Base-by-base conservation (phyloP, 2,113 vertebrate species). In the Raja brachyura region DNA sequence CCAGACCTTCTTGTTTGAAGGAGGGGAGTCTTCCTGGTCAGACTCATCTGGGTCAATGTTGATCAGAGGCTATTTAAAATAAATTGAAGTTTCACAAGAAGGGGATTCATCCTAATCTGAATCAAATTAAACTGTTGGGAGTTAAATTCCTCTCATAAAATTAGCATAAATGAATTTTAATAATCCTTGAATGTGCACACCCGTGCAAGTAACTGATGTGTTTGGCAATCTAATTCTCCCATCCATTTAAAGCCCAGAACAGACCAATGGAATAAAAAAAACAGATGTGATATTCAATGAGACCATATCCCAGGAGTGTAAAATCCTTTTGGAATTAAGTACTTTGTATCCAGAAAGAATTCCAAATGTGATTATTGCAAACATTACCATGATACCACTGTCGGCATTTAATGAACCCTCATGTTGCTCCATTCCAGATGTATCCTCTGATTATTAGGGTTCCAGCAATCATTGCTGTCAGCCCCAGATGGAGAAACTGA, bases 221-320 rank as follows among this genome's bases (percentile, higher is more conserved):
- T 10, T 39, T 83, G 48, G 48, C 56, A 85, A n/a, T 11, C 9
- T 61, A 85, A 83, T 61, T 85, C 25, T 61, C 25, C 70, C 56
- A n/a, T 59, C 22, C 31, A n/a, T 59, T 59, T 85, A 61, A 59
- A 85, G 79, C 79, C 20, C 22, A 56, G 31, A 22, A 54, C 48
- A 83, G 48, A 61, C 81, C 56, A 85, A 85, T 13, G 56, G 81
- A 85, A 61, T 85, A 85, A 25, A 85, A 85, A 61, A 85, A 85
- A 59, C 56, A 61, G 28, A 85, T 85, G 81, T 85, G 25, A 61
- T 85, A 85, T 85, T 85, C 25, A 85, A 22, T 61, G 81, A 85
- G 25, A 61, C 25, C 10, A 61, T 85, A n/a, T 61, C 56, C 5
- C 25, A 61, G 10, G 81, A 85, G 8, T n/a, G 81, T 85, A 85